These are phyloP conservation scores for Florisuga fusca DNA, from an alignment of 2,797 vertebrate genomes.

Conservation along the genomic window DNA sequence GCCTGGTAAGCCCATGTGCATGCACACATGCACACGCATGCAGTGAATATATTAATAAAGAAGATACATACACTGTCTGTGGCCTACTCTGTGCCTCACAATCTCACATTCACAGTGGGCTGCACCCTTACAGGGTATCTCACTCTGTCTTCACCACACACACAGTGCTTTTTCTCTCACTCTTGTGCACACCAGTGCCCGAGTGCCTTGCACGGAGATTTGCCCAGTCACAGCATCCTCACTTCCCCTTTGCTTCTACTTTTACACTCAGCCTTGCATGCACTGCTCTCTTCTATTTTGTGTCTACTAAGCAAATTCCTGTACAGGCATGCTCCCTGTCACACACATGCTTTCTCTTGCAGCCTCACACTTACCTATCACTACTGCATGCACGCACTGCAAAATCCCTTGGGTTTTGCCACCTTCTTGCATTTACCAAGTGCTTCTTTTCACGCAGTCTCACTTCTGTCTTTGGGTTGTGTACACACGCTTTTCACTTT, in stretches of 20 bases:
- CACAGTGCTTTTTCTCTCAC: background rate
- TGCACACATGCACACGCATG: background rate
- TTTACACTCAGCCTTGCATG: background rate
- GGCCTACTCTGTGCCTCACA: background rate
- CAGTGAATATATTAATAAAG: background rate
- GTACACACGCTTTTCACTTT: background rate
- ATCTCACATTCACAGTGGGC: background rate
- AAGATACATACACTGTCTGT: background rate
- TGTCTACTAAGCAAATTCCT: conserved; percentile 12
- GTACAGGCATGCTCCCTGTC: background rate
- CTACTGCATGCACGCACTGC: background rate
- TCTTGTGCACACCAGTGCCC: background rate
- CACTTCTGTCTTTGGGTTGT: background rate
- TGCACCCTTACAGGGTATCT: background rate
- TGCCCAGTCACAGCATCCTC: background rate
- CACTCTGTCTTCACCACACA: accelerated
- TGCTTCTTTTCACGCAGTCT: conserved; percentile 10
- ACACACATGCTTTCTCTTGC: background rate
- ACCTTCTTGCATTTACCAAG: background rate
- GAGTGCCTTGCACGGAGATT: background rate
- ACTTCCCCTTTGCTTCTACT: background rate
- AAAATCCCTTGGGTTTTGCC: background rate
- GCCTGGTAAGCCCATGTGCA: background rate
- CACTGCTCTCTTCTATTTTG: background rate
- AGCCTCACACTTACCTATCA: conserved; percentile 3